These are phyloP conservation scores for Drosophila chauvacae DNA, from an alignment of 1,140 invertebrate species.

Conservation along the genomic window DNA sequence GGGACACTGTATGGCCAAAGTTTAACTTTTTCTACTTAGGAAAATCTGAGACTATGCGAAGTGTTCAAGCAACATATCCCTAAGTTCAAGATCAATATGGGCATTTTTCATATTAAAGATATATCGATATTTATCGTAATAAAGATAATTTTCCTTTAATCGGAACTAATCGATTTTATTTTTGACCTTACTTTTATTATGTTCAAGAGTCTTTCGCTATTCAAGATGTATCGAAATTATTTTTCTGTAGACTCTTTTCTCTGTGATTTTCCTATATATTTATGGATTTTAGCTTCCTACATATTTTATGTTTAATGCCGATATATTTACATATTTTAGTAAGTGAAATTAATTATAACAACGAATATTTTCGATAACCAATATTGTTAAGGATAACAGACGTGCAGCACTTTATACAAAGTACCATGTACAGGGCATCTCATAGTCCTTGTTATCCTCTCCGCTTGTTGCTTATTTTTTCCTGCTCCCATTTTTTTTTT, in stretches of 20 bases:
- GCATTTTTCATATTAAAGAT: not conserved
- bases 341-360: not conserved
- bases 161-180: no score
- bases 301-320: not conserved
- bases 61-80: not conserved
- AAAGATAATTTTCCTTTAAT: not conserved
- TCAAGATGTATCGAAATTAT: no score
- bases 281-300: not conserved
- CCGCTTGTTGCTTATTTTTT: conserved; percentile 27
- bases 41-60: not conserved
- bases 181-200: no score
- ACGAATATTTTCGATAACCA: not conserved
- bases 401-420: no score
- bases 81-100: not conserved
- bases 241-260: no score
- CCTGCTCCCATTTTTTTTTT: conserved; percentile 34
- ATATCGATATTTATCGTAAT: not conserved
- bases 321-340: not conserved
- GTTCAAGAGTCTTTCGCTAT: no score
- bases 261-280: no score
- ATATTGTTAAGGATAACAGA: no score
- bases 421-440: not conserved
- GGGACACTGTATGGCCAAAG: not conserved
- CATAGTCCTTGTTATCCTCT: no score
- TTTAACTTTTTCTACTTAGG: not conserved